Percentiles rank a stretch among this genome's conserved stretches.
Evolutionary conservation across 1,140 invertebrate genomes (phyloP).

Genomic region (Macrobrachium rosenbergii): DNA sequence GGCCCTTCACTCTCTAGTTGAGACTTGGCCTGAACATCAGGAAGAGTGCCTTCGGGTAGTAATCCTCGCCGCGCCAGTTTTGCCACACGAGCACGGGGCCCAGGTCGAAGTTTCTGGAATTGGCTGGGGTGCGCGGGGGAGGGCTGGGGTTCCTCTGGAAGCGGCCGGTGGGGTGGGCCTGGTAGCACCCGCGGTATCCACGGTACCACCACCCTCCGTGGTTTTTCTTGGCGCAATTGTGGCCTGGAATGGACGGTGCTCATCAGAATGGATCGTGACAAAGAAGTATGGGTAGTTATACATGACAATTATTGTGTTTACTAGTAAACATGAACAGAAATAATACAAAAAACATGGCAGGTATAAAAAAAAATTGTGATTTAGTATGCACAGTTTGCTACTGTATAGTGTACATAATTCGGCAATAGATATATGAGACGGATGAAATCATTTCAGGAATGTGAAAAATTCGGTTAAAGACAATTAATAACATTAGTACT

Average conservation of each 20-base stretch:
- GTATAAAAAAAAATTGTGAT: no score
- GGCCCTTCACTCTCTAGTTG: slow-evolving; percentile 29
- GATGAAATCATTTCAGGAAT: no score
- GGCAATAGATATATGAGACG: no score
- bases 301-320: background rate
- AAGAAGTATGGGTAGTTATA: background rate
- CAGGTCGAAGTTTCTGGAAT: slow-evolving; percentile 58
- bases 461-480: no score
- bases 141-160: slow-evolving; percentile 54
- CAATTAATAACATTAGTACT: no score
- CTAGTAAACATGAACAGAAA: no score
- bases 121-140: slow-evolving; percentile 37
- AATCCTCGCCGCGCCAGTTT: slow-evolving; percentile 58
- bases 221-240: slow-evolving; percentile 64
- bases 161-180: slow-evolving; percentile 62
- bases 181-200: slow-evolving; percentile 64
- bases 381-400: no score
- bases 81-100: slow-evolving; percentile 60
- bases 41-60: slow-evolving; percentile 54
- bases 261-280: background rate
- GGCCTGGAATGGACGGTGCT: slow-evolving; percentile 44
- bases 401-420: no score
- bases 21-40: slow-evolving; percentile 54
- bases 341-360: no score
- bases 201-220: slow-evolving; percentile 65